phyloP scores from a whole-genome alignment of 2,113 vertebrate genomes.

The Vulpes lagopus region DNA sequence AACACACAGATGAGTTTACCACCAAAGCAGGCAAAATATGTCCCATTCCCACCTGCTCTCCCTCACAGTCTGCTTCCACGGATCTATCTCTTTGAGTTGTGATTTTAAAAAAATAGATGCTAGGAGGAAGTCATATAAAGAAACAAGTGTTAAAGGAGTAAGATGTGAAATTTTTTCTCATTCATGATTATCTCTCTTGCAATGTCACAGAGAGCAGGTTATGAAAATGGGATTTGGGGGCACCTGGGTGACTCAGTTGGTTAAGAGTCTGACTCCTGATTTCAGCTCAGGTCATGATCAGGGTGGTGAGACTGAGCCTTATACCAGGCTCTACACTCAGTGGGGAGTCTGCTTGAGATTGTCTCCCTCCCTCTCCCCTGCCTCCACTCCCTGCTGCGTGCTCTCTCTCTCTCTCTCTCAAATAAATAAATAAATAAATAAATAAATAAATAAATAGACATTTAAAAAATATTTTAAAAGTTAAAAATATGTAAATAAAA shows the following conservation, averaged over 20 bases:
- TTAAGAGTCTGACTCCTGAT: neutral
- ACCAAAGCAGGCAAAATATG: neutral
- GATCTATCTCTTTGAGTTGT: neutral
- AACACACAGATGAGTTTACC: neutral
- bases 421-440: too few relatives aligned
- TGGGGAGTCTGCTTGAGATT: too few relatives aligned
- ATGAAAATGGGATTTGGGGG: neutral
- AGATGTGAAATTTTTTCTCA: neutral
- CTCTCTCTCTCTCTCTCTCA: too few relatives aligned
- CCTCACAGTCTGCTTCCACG: neutral
- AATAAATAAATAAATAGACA: too few relatives aligned
- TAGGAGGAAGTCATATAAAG: neutral
- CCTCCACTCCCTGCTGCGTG: too few relatives aligned
- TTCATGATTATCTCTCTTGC: neutral
- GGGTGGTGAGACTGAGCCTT: neutral
- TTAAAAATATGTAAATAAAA: too few relatives aligned
- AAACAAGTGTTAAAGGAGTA: neutral
- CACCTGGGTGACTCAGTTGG: neutral
- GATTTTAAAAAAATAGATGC: neutral
- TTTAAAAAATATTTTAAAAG: too few relatives aligned
- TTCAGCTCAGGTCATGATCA: neutral
- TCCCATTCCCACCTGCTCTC: rapidly evolving
- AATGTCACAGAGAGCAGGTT: neutral
- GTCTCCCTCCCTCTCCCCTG: too few relatives aligned
- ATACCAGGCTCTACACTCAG: too few relatives aligned